These are phyloP conservation scores for Agonum fuliginosum DNA, from an alignment of 2,888 invertebrate species.

Conservation along the genomic window DNA sequence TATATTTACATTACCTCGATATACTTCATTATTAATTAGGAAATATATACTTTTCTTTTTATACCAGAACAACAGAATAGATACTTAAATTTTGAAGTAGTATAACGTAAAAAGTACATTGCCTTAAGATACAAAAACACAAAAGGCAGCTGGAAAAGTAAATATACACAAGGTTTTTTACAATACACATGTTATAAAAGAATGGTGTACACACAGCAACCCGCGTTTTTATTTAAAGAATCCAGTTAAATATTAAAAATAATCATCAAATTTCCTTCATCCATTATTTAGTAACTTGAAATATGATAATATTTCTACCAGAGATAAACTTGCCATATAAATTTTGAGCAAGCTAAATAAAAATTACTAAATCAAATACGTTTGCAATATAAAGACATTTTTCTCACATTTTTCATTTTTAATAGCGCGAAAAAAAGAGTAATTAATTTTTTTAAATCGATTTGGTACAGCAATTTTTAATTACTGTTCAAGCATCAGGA, in stretches of 20 bases:
- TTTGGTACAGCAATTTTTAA: conserved; percentile 41
- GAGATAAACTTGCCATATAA: conserved; percentile 4
- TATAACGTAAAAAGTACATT: conserved; percentile 6
- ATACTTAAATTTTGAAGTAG: conserved; percentile 6
- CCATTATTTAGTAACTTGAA: neutral
- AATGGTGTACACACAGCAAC: neutral
- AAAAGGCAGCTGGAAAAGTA: conserved; percentile 22
- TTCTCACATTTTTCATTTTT: conserved; percentile 38
- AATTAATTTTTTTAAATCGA: conserved; percentile 45
- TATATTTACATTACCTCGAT: too few relatives aligned
- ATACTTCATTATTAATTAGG: too few relatives aligned
- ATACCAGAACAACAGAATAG: neutral
- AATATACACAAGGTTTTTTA: conserved; percentile 4
- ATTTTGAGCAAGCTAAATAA: neutral
- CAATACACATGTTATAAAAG: conserved; percentile 15
- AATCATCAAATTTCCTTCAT: conserved; percentile 3
- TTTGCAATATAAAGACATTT: conserved; percentile 27
- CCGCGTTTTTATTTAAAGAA: neutral
- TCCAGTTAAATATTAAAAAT: neutral
- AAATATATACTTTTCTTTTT: neutral
- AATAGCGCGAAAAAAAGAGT: conserved; percentile 20
- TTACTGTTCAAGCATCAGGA: conserved; percentile 5
- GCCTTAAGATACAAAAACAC: conserved; percentile 3
- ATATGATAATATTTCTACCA: conserved; percentile 20
- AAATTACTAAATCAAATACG: conserved; percentile 22